A percentile compares a stretch with the other conserved stretches of the same genome.
Conservation (phyloP, 2,888 invertebrate species). For the Cataglyphis albicans region DNA sequence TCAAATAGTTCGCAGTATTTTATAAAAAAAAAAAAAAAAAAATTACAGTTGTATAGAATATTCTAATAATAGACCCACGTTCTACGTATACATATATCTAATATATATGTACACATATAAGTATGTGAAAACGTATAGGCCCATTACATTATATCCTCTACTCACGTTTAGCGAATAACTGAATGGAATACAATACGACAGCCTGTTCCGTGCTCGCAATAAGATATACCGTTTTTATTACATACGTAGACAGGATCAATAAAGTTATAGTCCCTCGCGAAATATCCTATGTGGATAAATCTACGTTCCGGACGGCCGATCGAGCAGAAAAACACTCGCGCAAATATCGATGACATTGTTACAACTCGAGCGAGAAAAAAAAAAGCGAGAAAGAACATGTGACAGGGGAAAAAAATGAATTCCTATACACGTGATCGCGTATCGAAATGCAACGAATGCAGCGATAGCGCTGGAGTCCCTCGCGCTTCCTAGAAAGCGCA, state of each 20-base stretch:
- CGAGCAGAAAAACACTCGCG: conserved; percentile 27
- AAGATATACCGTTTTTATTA: conserved; percentile 21
- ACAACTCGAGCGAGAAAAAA: not conserved
- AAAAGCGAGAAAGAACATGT: conserved; percentile 10
- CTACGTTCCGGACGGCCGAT: conserved; percentile 18
- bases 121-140: not conserved
- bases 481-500: not conserved
- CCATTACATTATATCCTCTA: not conserved
- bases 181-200: conserved; percentile 1
- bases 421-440: not conserved
- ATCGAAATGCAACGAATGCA: not conserved
- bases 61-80: not conserved
- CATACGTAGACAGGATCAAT: conserved; percentile 32
- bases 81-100: not conserved
- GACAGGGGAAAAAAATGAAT: conserved; percentile 1
- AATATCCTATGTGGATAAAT: conserved; percentile 42
- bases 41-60: not conserved
- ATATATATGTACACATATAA: not conserved
- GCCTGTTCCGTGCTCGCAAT: not conserved
- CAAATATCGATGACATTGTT: conserved; percentile 40
- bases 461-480: not conserved
- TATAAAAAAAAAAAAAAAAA: not conserved
- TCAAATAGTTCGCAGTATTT: not conserved
- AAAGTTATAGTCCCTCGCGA: conserved; percentile 21
- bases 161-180: not conserved